Evolutionary conservation across 2,888 invertebrate species (phyloP), one percentile per base, ranked within the genome.

Genomic region (Osmoderma eremita): DNA sequence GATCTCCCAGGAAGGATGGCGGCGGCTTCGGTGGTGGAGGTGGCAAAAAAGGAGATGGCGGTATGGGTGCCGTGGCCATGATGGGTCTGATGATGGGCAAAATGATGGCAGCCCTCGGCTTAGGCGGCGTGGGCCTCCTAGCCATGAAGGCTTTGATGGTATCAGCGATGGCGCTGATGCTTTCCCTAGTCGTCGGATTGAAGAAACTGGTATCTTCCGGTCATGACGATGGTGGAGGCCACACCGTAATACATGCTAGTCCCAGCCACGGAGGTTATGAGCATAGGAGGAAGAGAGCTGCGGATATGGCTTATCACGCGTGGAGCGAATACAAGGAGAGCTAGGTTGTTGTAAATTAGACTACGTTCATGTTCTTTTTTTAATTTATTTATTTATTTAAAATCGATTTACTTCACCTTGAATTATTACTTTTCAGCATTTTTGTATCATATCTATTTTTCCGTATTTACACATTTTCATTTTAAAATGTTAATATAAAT

Each of bases 21-120:
- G 45, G 58, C 10, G 58, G 58, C 4, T 36, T 61, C 1, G 58
- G 89, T 78, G 88, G 87, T 75, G 87, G 85, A 0, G 84, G 87
- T 17, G 24, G 48, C 20, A 48, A 48, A 22, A 88, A 87, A 8
- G 87, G 82, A 4, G 81, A 77, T 30, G 78, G 76, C n/a, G 79
- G 82, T 2, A 83, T 86, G 2, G 87, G 87, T 0, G 86, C 86
- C 0, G 77, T 90, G 0, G 77, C 88, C 75, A 73, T 88, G 63
- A 80, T 91, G 74, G 91, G 90, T 0, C 75, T 91, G 70, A 90
- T 92, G 90, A 90, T 92, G 83, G 91, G 90, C 65, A 93, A 92
- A 79, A 89, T 90, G 77, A 81, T 93, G 76, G 91, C 91, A 0
- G 90, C 92, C 0, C 84, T 91, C 63, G 91, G 92, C 45, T 85